These are phyloP conservation scores for Promerops cafer DNA, from an alignment of 2,113 vertebrate species.

Conservation along the genomic window DNA sequence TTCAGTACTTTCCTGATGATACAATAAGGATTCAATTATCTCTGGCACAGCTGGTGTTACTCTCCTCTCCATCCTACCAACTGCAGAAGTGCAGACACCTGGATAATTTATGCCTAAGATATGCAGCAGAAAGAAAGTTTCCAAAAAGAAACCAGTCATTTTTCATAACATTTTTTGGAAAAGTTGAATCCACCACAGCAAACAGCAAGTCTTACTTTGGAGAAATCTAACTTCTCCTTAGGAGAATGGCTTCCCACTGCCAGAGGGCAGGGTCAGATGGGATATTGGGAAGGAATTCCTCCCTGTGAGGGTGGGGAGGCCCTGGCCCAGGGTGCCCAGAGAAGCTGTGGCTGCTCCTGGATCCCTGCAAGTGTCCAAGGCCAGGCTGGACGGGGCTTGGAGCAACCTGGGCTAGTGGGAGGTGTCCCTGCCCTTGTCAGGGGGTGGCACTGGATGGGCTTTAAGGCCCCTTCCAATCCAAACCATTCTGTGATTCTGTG, in stretches of 20 bases:
- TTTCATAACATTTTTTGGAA: background rate
- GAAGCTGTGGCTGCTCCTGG: background rate
- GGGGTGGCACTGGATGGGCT: background rate
- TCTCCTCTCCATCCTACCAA: background rate
- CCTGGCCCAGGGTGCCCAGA: background rate
- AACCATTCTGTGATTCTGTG: background rate
- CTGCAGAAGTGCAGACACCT: background rate
- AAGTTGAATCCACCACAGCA: background rate
- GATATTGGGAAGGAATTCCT: fast-evolving
- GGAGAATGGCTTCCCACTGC: background rate
- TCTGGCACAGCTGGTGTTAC: fast-evolving
- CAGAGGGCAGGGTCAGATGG: background rate
- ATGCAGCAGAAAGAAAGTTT: background rate
- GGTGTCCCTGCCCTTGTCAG: background rate
- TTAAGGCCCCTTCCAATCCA: background rate
- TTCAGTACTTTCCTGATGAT: background rate
- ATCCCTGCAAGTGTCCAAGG: background rate
- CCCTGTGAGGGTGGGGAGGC: fast-evolving
- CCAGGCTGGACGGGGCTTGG: fast-evolving
- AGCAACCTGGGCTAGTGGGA: fast-evolving
- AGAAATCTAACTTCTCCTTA: background rate
- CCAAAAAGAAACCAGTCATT: background rate
- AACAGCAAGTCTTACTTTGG: background rate
- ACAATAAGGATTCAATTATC: background rate
- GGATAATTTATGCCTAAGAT: background rate